Base-by-base conservation (phyloP, 2,113 vertebrate genomes). In the Thalassarche chlororhynchos region DNA sequence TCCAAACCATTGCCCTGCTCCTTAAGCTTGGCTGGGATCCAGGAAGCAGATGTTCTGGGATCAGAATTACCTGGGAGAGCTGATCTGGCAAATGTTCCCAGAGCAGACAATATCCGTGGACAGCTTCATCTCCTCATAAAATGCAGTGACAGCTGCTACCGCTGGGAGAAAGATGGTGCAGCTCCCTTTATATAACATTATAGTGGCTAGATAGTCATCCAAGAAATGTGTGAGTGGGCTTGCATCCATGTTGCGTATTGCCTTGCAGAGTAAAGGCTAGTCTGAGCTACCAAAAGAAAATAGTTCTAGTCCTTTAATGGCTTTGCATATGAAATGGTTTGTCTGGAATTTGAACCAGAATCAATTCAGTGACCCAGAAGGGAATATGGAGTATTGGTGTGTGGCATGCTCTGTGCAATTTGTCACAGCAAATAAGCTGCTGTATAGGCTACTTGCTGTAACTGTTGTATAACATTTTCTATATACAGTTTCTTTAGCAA, bases 281-380 rank as follows among this genome's bases (percentile, higher is more conserved):
- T 31, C 61, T 87, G 55, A 89, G 34, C 60, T 64, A 72, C 55
- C 34, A 49, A 60, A 89, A 60, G 38, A 68, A 93, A 84, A 71
- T 57, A 19, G 55, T 81, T 54, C 47, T 72, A 87, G 65, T 62
- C 21, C 72, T 89, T 86, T 66, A 74, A 76, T 74, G 42, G 29
- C 79, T 90, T 93, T 91, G 61, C 83, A n/a, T 78, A 36, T 91
- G 34, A 95, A 89, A 82, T 82, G 3, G 17, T 64, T 89, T 89
- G 38, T 60, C 80, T 89, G 92, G 88, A 93, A 84, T 92, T 87
- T 95, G 92, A 87, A 68, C 69, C 80, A 92, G 89, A 93, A 91
- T 82, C 52, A 72, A n/a, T 79, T 84, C 84, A 71, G 80, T 96
- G 94, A 95, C 90, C 90, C 65, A 76, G 89, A 92, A 93, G 55